Evolutionary conservation across 2,888 invertebrate species (phyloP).

Genomic region (Lacanobia wlatinum): DNA sequence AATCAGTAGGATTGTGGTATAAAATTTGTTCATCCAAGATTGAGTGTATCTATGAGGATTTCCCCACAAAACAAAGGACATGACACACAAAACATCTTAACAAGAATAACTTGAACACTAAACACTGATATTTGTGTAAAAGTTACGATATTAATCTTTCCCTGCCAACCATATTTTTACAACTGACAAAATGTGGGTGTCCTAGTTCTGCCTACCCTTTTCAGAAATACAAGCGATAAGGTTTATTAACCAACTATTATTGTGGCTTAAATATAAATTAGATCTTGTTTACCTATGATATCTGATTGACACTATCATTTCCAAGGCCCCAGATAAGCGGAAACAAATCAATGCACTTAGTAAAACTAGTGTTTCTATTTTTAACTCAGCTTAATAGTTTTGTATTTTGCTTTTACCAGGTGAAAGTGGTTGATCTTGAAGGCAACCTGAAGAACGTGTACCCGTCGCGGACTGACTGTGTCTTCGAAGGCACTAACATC

Average conservation of each 20-base stretch:
- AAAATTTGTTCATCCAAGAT: too few relatives aligned
- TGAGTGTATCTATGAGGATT: too few relatives aligned
- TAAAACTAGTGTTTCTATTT: neutral
- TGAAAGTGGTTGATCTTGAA: slow-evolving; percentile 93
- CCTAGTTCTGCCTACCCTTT: neutral
- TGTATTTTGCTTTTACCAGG: slow-evolving; percentile 79
- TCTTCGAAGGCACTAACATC: slow-evolving; percentile 86
- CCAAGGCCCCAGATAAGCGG: slow-evolving; percentile 9
- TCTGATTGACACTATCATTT: slow-evolving; percentile 11
- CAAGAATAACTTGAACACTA: too few relatives aligned
- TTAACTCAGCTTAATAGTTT: neutral
- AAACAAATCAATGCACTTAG: slow-evolving; percentile 9
- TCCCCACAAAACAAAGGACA: too few relatives aligned
- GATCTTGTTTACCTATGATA: slow-evolving; percentile 5
- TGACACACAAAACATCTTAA: too few relatives aligned
- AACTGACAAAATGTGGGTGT: neutral
- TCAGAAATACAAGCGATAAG: neutral
- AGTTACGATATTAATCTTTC: too few relatives aligned
- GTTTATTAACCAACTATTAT: neutral
- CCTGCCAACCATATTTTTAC: too few relatives aligned
- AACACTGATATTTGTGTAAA: too few relatives aligned
- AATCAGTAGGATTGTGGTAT: too few relatives aligned
- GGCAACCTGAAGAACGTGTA: slow-evolving; percentile 94
- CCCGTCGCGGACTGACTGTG: slow-evolving; percentile 94
- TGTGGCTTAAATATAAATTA: neutral